Evolutionary conservation across 2,888 invertebrate species (phyloP), one percentile per base, ranked within the genome.

Genomic region (Auanema sp.): DNA sequence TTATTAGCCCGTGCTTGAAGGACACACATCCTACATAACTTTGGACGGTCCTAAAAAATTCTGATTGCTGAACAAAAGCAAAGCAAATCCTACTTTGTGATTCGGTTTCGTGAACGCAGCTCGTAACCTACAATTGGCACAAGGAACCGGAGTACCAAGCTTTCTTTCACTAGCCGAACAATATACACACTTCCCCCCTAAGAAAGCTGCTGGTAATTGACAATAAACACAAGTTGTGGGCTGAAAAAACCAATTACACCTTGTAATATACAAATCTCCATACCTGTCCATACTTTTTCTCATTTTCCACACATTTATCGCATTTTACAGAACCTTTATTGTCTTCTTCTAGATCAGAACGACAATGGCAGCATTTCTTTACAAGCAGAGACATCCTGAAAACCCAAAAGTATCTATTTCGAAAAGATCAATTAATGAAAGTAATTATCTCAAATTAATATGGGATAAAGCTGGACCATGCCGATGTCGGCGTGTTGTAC

Each of bases 191-290:
- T 66, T 72, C 43, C 66, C 63, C 8, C 79, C 79, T 51, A 66
- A 73, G 54, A 79, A 80, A 1, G 79, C 80, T 8, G 80, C 80
- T 42, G 75, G 78, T 54, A 80, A 57, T 52, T 78, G 66, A 51
- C 80, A 80, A 58, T 71, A 77, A 56, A 73, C 71, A 60, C 80
- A 80, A 2, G 67, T 69, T 21, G 66, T 63, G 2, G 80, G 77
- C 77, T 79, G 54, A 52, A 67, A 44, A 40, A 33, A 16, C 21
- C 43, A 23, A 66, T 42, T 1, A 42, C n/a, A 12, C 40, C 51
- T 10, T 12, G 5, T n/a, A 41, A 12, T 16, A 24, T 40, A 10
- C 25, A 40, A 42, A 16, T 43, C 56, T 44, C 12, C 8, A 14
- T 43, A 79, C 79, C 66, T 71, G 69, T 47, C 80, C 80, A 52